A percentile compares a stretch with the other conserved stretches of the same genome.
Conservation (phyloP, 2,888 invertebrate species). For the Branchipolynoe longqiensis region DNA sequence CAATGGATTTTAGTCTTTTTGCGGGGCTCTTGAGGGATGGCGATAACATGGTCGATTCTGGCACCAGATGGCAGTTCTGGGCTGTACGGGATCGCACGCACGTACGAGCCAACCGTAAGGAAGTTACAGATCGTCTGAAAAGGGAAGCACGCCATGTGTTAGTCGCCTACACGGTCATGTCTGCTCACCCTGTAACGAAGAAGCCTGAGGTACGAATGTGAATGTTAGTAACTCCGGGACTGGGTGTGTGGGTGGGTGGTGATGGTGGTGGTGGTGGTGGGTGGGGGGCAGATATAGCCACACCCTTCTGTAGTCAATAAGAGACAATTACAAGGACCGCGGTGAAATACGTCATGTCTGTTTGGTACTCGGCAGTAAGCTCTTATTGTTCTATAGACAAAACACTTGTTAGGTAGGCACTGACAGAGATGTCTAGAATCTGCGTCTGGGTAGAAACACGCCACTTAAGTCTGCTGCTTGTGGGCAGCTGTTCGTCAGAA, state of each 20-base stretch:
- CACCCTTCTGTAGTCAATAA: no score
- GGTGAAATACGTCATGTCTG: no score
- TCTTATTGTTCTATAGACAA: conserved; percentile 15
- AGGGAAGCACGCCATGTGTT: conserved; percentile 12
- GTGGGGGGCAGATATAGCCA: no score
- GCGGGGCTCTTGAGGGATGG: conserved; percentile 86
- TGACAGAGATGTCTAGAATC: neutral
- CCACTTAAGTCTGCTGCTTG: neutral
- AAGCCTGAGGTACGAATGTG: conserved; percentile 39
- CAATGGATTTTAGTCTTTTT: conserved; percentile 88
- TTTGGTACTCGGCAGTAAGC: no score
- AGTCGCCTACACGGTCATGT: neutral
- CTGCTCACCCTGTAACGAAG: neutral
- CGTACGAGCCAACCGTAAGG: conserved; percentile 91
- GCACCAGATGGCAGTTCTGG: conserved; percentile 87
- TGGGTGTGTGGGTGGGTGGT: neutral
- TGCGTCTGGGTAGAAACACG: neutral
- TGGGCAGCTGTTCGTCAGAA: neutral
- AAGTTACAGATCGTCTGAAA: conserved; percentile 88
- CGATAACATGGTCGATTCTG: conserved; percentile 88
- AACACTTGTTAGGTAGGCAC: conserved; percentile 23
- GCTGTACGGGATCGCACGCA: conserved; percentile 88
- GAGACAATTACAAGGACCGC: no score
- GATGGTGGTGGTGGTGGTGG: conserved; percentile 23
- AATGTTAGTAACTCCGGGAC: neutral